Base-by-base conservation (phyloP, 2,888 invertebrate genomes). In the Drosophila gaucha region DNA sequence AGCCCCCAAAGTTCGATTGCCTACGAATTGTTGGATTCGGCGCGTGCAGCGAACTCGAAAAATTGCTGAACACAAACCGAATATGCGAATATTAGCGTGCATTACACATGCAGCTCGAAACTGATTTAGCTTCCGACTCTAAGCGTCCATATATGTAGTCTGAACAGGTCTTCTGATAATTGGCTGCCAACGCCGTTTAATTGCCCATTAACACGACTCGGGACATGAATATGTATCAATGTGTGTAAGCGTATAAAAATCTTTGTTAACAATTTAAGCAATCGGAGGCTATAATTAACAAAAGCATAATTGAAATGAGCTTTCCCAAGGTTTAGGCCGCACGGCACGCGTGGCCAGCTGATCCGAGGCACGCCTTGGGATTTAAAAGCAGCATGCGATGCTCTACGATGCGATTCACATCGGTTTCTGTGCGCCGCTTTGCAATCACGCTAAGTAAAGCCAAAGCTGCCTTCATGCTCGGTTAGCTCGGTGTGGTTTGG, bases 381-480 rank as follows among this genome's bases (percentile, higher is more conserved):
- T 39, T 58, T 33, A n/a, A n/a, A 39, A 54, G 55, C 2, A 2
- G 59, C 70, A 56, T 66, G 52, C 62, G 50, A 82, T 59, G 33
- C 51, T 31, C 49, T 68, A 49, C 79, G 44, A 38, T 57, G 47
- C 52, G 50, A 66, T 75, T 54, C 65, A 44, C 38, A 28, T 39
- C 10, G 43, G 12, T 44, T 60, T 58, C 56, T 52, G 44, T n/a
- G 35, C 54, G 60, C 26, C 55, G 59, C 69, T 71, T 60, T 67
- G 78, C 72, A 82, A 85, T 88, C 74, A 85, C 76, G 89, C 80
- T 85, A 80, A 89, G 78, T 87, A 71, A 87, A 72, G 75, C 70
- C 75, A 12, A 50, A 54, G 51, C 74, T 86, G 80, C 89, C 90
- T 90, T 90, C 89, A 89, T 80, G 87, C 73, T 77, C 79, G 86